Conservation (phyloP, 2,888 invertebrate genomes). For the Yponomeuta sedellus region DNA sequence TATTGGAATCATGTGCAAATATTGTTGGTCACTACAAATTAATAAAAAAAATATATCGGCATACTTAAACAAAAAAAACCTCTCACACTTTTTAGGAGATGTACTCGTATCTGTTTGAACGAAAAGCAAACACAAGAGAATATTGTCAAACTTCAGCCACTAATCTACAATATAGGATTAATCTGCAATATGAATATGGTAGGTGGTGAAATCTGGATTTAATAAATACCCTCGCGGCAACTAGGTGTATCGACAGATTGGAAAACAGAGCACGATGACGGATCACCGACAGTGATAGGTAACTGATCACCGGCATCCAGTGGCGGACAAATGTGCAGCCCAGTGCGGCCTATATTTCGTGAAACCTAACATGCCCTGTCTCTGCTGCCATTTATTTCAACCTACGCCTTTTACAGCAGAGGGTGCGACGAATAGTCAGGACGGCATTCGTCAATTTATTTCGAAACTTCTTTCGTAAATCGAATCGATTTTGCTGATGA, state of each 20-base stretch:
- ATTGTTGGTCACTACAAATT: no score
- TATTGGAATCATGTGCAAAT: no score
- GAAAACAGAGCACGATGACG: constrained; percentile 1
- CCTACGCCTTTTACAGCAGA: not conserved
- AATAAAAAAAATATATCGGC: no score
- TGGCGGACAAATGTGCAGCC: constrained; percentile 8
- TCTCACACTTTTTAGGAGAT: not conserved
- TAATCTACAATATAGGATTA: not conserved
- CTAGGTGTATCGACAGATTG: not conserved
- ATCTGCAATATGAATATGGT: no score
- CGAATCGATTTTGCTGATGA: no score
- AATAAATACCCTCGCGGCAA: not conserved
- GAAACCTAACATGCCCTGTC: not conserved
- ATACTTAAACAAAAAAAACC: not conserved
- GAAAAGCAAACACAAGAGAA: not conserved
- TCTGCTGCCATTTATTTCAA: not conserved
- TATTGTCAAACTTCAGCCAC: not conserved
- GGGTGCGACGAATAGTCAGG: not conserved
- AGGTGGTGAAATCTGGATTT: no score
- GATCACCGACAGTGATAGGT: constrained; percentile 1
- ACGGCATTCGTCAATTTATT: no score
- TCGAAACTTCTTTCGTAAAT: no score
- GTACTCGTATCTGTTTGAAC: not conserved
- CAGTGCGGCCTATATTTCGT: not conserved
- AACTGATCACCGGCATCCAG: constrained; percentile 2